phyloP scores from a whole-genome alignment of 1,140 invertebrate species.

The Apis florea region DNA sequence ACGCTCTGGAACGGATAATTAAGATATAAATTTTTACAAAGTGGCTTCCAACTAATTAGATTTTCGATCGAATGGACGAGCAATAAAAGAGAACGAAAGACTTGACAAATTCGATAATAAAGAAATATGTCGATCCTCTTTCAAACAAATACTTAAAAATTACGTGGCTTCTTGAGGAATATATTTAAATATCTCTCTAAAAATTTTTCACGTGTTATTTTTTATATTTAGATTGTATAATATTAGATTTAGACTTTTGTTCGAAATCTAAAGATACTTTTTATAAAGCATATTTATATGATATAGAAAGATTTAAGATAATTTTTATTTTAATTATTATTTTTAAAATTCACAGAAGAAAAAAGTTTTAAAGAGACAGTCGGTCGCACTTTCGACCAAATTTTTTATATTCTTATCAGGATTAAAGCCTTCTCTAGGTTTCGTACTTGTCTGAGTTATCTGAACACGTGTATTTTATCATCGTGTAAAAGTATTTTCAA shows the following conservation, averaged over 20 bases:
- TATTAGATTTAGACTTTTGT: no score
- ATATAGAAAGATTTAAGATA: no score
- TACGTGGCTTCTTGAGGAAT: not conserved
- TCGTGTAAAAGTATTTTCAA: not conserved
- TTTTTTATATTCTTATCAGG: conserved; percentile 15
- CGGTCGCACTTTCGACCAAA: not conserved
- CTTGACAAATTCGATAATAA: not conserved
- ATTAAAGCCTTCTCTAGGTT: conserved; percentile 8
- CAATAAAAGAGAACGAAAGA: not conserved
- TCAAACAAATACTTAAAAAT: not conserved
- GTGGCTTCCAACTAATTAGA: conserved; percentile 21
- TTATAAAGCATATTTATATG: no score
- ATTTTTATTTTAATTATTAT: no score
- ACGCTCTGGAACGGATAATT: conserved; percentile 38
- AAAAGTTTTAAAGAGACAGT: conserved; percentile 33
- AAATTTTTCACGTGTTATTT: not conserved
- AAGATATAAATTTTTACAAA: conserved; percentile 50
- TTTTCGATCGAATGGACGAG: conserved; percentile 12
- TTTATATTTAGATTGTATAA: no score
- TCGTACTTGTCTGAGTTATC: conserved; percentile 5
- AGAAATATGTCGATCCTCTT: not conserved
- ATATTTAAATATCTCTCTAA: not conserved
- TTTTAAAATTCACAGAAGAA: not conserved
- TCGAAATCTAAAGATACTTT: no score
- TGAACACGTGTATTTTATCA: conserved; percentile 28